Conservation (phyloP, 2,113 vertebrate species). For the Brevimyrus niger region DNA sequence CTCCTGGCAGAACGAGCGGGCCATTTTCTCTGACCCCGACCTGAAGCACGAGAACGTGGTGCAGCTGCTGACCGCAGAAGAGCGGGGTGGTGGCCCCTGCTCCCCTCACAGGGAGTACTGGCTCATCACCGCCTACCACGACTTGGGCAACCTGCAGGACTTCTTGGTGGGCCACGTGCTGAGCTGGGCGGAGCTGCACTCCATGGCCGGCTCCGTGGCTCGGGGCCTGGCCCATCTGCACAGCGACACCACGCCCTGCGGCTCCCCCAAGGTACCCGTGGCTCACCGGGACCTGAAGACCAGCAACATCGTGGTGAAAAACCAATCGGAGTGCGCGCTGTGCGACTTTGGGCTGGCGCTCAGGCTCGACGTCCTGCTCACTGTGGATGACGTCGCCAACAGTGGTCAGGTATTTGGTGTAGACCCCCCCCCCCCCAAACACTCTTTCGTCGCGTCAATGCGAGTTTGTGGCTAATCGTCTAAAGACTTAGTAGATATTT, state of each 20-base stretch:
- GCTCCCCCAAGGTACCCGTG: constrained; percentile 70
- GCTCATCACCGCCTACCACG: constrained; percentile 79
- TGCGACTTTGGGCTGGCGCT: constrained; percentile 83
- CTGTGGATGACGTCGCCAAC: constrained; percentile 77
- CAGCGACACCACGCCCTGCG: constrained; percentile 66
- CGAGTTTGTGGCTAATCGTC: not conserved
- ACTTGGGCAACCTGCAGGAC: constrained; percentile 80
- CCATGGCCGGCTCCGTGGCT: constrained; percentile 69
- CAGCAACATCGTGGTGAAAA: constrained; percentile 79
- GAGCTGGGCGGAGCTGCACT: constrained; percentile 70
- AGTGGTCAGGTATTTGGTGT: constrained; percentile 69
- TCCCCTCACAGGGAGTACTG: constrained; percentile 67
- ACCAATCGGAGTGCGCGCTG: constrained; percentile 64
- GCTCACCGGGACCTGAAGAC: constrained; percentile 84
- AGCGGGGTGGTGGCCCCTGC: constrained; percentile 40
- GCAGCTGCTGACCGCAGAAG: constrained; percentile 71
- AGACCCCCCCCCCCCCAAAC: too few species aligned
- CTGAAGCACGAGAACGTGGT: constrained; percentile 76
- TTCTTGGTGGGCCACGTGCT: constrained; percentile 66
- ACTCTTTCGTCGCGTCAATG: not conserved
- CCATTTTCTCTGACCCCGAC: constrained; percentile 68
- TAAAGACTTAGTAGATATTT: not conserved
- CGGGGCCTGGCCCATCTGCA: constrained; percentile 77
- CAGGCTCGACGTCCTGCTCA: constrained; percentile 71
- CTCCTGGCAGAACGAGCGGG: constrained; percentile 77